These are phyloP conservation scores for Asbolus verrucosus DNA, from an alignment of 1,140 invertebrate species.

Conservation along the genomic window DNA sequence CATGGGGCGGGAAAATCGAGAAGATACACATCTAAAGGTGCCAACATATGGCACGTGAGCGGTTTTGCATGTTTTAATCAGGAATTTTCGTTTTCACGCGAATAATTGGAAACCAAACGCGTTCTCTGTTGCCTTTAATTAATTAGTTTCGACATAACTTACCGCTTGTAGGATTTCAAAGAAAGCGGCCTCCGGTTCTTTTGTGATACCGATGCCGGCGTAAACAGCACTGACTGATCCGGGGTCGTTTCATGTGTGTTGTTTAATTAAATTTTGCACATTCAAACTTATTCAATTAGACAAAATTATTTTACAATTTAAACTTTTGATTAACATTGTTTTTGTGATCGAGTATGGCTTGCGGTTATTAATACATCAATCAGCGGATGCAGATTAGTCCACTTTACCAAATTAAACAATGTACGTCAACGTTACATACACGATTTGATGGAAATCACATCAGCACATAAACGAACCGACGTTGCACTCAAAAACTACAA, in stretches of 20 bases:
- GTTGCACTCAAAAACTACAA: too few species aligned
- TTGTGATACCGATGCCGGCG: too few species aligned
- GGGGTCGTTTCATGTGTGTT: conserved; percentile 14
- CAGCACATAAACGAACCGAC: too few species aligned
- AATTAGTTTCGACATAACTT: conserved; percentile 28
- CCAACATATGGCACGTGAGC: conserved; percentile 6
- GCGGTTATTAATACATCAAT: too few species aligned
- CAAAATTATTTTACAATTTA: background rate
- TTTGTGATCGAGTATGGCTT: too few species aligned
- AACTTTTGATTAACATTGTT: too few species aligned
- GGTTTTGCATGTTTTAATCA: conserved; percentile 30
- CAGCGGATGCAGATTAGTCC: too few species aligned
- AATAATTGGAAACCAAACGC: conserved; percentile 17
- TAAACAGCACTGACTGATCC: too few species aligned
- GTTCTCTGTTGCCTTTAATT: conserved; percentile 28
- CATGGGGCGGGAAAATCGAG: background rate
- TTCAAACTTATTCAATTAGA: conserved; percentile 12
- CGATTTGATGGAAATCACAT: too few species aligned
- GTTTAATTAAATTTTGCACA: conserved; percentile 30
- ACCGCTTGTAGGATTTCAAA: conserved; percentile 12
- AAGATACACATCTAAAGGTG: conserved; percentile 12
- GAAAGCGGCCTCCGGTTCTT: too few species aligned
- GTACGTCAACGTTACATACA: too few species aligned
- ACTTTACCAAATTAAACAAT: too few species aligned
- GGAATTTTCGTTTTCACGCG: conserved; percentile 6